Evolutionary conservation across 1,140 invertebrate genomes (phyloP), one percentile per base, ranked within the genome.

Genomic region (Parapsyche elsis): DNA sequence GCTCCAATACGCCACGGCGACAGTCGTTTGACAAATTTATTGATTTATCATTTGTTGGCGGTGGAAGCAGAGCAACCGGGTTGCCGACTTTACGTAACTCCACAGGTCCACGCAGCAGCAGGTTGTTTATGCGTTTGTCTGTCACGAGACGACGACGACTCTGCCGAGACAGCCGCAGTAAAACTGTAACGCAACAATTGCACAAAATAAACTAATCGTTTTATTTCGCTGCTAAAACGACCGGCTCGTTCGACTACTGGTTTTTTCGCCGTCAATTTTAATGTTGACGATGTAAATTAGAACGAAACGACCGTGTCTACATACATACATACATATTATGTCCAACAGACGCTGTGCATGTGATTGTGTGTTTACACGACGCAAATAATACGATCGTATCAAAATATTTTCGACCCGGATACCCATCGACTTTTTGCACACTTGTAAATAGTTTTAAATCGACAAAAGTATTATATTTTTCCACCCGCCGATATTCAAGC

Each of bases 11-110:
- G 45, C 70, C 70, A 75, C 71, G 75, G 57, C 38, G 78, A 75
- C 78, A 80, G 79, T 44, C 76, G 30, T 61, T 74, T 80, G 81
- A 82, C 81, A 82, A 82, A 82, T 82, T 80, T 75, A 64, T 80
- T 77, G 76, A 80, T 82, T 80, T 82, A 82, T 82, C 67, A 77
- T 77, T 77, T 70, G 23, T 70, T 49, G 76, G 16, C 26, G 57
- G 21, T 46, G 75, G 73, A 80, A 80, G 53, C 78, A 53, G 78
- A 74, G 23, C 81, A 24, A 67, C 21, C 64, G 9, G 24, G 64
- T 61, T 26, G 21, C 64, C 21, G 59, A 10, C n/a, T 61, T 21
- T 21, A 10, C 59, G 57, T 16, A 61, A 23, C 10, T 26, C n/a
- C n/a, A n/a, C n/a, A n/a, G n/a, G 24, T 19, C 9, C 21, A 67